Percentiles rank a stretch among this genome's conserved stretches.
Conservation (phyloP, 2,113 vertebrate species). For the Ancistrus triradiatus region DNA sequence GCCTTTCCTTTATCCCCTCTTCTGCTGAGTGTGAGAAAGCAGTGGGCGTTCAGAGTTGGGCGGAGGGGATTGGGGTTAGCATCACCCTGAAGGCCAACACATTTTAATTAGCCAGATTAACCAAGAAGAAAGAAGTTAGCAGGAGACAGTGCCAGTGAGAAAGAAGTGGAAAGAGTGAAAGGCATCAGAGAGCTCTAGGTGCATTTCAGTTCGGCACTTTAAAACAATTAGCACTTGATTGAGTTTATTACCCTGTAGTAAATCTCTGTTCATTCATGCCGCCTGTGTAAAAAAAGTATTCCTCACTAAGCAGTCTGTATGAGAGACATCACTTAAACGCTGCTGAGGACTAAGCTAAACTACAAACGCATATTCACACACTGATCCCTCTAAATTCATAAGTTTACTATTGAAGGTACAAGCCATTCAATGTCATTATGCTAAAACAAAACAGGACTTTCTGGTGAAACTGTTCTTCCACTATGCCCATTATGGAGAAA, state of each 20-base stretch:
- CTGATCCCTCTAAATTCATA: too few relatives aligned
- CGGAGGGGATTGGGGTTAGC: constrained; percentile 24
- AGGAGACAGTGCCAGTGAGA: constrained; percentile 20
- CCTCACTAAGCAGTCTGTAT: too few relatives aligned
- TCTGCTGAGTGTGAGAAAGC: constrained; percentile 66
- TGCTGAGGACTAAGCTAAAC: too few relatives aligned
- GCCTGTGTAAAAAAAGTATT: too few relatives aligned
- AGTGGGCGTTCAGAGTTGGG: constrained; percentile 46
- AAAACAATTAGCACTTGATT: constrained; percentile 25
- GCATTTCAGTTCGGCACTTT: constrained; percentile 2
- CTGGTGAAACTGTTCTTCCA: too few relatives aligned
- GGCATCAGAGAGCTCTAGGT: constrained; percentile 39
- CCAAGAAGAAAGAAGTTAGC: constrained; percentile 34
- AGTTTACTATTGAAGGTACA: too few relatives aligned
- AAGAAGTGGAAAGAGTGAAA: constrained; percentile 21
- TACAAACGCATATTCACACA: too few relatives aligned
- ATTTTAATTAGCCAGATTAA: constrained; percentile 70
- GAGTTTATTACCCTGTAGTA: constrained; percentile 11
- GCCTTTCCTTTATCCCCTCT: constrained; percentile 7
- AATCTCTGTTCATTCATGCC: background rate
- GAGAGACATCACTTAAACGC: too few relatives aligned
- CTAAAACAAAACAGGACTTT: too few relatives aligned
- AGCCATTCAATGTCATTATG: too few relatives aligned
- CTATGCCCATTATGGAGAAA: too few relatives aligned
- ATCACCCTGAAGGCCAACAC: constrained; percentile 55